Base-by-base conservation (phyloP, 1,140 invertebrate genomes). In the Drosophila setifemur region DNA sequence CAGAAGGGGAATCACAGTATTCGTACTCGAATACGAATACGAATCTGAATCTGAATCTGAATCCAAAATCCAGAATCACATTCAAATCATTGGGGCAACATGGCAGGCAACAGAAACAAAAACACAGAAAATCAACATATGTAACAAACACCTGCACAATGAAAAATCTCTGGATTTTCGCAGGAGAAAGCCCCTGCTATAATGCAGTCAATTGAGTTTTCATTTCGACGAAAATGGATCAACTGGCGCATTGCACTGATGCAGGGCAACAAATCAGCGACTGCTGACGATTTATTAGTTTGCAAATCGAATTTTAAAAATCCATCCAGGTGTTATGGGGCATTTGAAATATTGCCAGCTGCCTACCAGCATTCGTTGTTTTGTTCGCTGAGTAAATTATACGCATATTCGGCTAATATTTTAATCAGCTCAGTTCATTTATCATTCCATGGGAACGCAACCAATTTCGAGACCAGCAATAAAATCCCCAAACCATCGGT, bases 131-230 rank as follows among this genome's bases (percentile, higher is more conserved):
- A 37, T 29, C 43, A 53, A 58, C 79, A 83, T 70, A 79, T 85
- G 79, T 49, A 69, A 37, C 33, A 48, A 53, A 58, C 79, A 83
- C 74, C 79, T 85, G 79, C 53, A 69, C 35, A 69, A 49, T 49
- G 26, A 37, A 42, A 72, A 72, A 60, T 71, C 45, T 29, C 26
- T 12, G 39, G 67, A 58, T 71, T 60, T 71, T 43, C 19, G 19
- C 40, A 16, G 44, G 7, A 37, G 31, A 70, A 58, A 28, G 39
- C 40, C 54, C 54, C 12, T 4, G 55, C 25, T 52, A 61, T 81
- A 81, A 81, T 83, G 74, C 81, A 85, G 50, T 71, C 79, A 83
- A 83, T 83, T 83, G 79, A 85, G 81, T 83, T 79, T 73, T 53
- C 53, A 66, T 63, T 64, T 58, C 33, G 48, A 31, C 14, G 44